Percentiles rank a stretch among this genome's conserved stretches.
Conservation (phyloP, 2,888 invertebrate species). For the Diogma glabrata region DNA sequence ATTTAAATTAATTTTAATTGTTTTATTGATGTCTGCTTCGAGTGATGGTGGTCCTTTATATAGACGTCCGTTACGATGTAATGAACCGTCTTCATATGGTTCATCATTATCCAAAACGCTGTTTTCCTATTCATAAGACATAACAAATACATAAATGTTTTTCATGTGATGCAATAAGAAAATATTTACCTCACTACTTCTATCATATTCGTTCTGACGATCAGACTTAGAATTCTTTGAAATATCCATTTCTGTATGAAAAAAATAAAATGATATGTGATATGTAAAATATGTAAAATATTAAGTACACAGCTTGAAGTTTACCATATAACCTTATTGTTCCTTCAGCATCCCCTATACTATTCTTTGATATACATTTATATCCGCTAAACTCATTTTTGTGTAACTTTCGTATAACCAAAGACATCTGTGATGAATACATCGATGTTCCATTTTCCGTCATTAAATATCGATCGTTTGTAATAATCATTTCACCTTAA, state of each 20-base stretch:
- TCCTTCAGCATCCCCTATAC: conserved; percentile 82
- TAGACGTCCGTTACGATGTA: not conserved
- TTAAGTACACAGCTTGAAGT: no score
- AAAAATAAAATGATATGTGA: no score
- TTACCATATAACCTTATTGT: conserved; percentile 80
- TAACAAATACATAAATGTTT: no score
- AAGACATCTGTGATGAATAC: conserved; percentile 74
- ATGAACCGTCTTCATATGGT: not conserved
- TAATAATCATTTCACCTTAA: conserved; percentile 83
- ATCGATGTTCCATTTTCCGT: conserved; percentile 67
- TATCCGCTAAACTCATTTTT: conserved; percentile 72
- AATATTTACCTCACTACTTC: not conserved
- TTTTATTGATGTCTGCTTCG: no score
- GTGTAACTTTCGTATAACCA: conserved; percentile 63
- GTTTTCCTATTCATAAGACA: no score
- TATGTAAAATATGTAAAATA: no score
- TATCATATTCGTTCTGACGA: not conserved
- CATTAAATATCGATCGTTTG: conserved; percentile 75
- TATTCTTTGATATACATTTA: conserved; percentile 87
- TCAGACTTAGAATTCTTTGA: conserved; percentile 17
- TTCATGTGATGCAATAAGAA: not conserved
- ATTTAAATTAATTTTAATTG: no score
- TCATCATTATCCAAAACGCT: no score
- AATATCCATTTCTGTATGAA: conserved; percentile 54
- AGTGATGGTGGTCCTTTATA: conserved; percentile 1